Percentiles rank a stretch among this genome's conserved stretches.
These are phyloP conservation scores for Heteromormyrus szaboi DNA, from an alignment of 2,797 vertebrate genomes.

Conservation along the genomic window DNA sequence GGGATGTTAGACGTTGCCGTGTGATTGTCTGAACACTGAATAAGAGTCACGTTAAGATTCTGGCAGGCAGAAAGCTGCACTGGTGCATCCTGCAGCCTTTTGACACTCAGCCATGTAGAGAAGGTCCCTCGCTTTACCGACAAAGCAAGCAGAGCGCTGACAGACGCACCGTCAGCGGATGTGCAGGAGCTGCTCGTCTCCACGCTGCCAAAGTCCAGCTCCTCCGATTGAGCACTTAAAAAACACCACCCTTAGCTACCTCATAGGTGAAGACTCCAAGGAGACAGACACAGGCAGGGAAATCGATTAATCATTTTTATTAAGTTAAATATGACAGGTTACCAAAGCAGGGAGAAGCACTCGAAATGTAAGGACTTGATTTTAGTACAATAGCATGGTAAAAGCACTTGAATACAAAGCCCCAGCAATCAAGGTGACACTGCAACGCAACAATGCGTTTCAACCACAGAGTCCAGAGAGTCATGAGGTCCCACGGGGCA, in stretches of 20 bases:
- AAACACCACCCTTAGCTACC: neutral
- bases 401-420: conserved; percentile 18
- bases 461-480: neutral
- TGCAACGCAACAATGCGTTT: neutral
- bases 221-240: neutral
- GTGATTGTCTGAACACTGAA: neutral
- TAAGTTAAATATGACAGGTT: conserved; percentile 31
- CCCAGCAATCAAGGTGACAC: neutral
- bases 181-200: neutral
- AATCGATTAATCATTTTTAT: conserved; percentile 33
- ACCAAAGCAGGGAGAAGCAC: conserved; percentile 24
- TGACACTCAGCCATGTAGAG: neutral
- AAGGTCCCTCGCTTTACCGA: neutral
- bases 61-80: neutral
- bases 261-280: neutral
- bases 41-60: too few relatives aligned
- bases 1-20: neutral
- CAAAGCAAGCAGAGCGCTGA: neutral
- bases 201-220: neutral
- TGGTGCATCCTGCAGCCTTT: neutral
- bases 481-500: neutral
- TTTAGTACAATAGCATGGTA: neutral
- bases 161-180: neutral
- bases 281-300: neutral
- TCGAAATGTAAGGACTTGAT: conserved; percentile 5